Conservation (phyloP, 1,140 invertebrate species). For the Laodelphax striatellus region DNA sequence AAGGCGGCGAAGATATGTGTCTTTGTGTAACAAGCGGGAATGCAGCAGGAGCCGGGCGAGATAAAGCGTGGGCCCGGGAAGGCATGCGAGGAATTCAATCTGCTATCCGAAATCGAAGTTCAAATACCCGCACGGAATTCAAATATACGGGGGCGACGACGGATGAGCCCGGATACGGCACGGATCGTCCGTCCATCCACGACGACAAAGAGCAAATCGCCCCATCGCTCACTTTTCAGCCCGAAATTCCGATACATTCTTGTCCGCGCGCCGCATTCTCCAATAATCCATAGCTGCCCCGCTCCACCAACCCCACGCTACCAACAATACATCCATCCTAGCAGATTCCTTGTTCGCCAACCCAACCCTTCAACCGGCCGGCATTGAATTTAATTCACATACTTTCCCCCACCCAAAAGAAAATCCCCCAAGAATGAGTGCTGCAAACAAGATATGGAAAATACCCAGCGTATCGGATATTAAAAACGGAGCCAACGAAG, state of each 20-base stretch:
- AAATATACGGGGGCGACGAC: not conserved
- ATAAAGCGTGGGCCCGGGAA: not conserved
- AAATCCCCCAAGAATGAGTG: too few species aligned
- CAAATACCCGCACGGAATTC: constrained; percentile 3
- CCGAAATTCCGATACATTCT: not conserved
- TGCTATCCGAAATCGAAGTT: constrained; percentile 2
- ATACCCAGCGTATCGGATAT: too few species aligned
- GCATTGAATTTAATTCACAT: too few species aligned
- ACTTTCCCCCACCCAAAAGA: too few species aligned
- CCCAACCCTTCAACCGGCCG: not conserved
- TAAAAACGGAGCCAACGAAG: too few species aligned
- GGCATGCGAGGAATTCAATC: constrained; percentile 1
- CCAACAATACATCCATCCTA: not conserved
- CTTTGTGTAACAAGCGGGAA: not conserved
- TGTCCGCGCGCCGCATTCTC: not conserved
- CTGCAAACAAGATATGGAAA: too few species aligned
- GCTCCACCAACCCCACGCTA: not conserved
- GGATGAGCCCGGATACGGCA: not conserved
- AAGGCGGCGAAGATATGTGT: not conserved
- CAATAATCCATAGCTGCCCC: not conserved
- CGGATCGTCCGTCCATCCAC: not conserved
- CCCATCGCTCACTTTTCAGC: not conserved
- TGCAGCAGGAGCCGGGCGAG: not conserved
- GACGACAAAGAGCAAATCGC: too few species aligned
- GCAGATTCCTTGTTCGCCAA: not conserved